Evolutionary conservation across 1,140 invertebrate genomes (phyloP), one percentile per base, ranked within the genome.

Genomic region (Drosophila baimaii): DNA sequence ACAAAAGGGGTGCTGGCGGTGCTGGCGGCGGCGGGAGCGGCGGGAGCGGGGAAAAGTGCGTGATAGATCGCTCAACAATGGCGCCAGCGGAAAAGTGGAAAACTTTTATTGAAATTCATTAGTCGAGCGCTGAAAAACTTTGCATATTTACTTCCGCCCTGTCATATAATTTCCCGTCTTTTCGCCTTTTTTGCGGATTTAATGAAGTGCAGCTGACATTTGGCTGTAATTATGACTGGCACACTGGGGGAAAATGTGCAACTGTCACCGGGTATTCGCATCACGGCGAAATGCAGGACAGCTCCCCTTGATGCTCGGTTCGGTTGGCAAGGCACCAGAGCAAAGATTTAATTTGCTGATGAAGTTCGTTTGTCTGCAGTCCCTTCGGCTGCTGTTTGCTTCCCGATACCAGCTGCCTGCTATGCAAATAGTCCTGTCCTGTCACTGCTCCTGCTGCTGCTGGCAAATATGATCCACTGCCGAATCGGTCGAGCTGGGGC

Each of bases 141-240:
- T 58, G 21, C 57, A 65, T 77, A 69, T 74, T 55, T 62, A 86
- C 71, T 61, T 88, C 57, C 59, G 44, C 10, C 51, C 39, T 58
- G 58, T 62, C 27, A 41, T 39, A 47, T 62, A 75, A 64, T 58
- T 39, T 43, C 51, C 41, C 37, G 15, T 46, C 23, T 35, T 39
- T 41, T 51, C n/a, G n/a, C n/a, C n/a, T 52, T 59, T 41, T 55
- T 17, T 37, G 13, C 39, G 13, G 21, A 61, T 62, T 76, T 76
- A 77, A 82, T 76, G 63, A 81, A 81, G 62, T 81, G 75, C 71
- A 81, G 44, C 51, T 85, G 81, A 85, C 81, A 84, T 58, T 59
- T 31, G 29, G 31, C 46, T 39, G 37, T 66, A 76, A 85, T 86
- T 74, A 81, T 81, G 74, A 81, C 29, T 66, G 82, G 64, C 81